A percentile compares a stretch with the other conserved stretches of the same genome.
These are phyloP conservation scores for Aphodius granarius DNA, from an alignment of 2,888 invertebrate genomes.

Conservation along the genomic window DNA sequence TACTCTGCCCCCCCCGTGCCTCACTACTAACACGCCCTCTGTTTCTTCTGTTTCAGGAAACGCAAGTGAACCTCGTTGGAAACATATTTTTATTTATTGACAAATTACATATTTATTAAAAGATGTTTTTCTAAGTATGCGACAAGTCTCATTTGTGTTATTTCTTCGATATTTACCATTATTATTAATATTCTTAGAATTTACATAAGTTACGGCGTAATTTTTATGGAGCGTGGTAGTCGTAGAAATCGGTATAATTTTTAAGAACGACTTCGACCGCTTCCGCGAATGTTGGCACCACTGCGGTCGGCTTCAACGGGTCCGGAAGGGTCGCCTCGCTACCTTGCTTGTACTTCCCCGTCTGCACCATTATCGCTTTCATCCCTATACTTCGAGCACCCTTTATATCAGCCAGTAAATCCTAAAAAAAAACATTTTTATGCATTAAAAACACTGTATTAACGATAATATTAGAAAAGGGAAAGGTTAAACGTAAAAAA, in stretches of 20 bases:
- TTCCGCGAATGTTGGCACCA: conserved; percentile 62
- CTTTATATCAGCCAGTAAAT: conserved; percentile 74
- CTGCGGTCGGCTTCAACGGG: conserved; percentile 51
- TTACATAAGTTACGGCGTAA: neutral
- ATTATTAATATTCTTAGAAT: too few relatives aligned
- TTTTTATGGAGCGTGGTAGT: neutral
- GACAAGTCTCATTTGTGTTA: neutral
- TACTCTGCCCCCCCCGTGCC: neutral
- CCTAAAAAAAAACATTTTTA: conserved; percentile 66
- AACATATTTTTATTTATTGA: conserved; percentile 1
- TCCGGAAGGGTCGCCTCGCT: conserved; percentile 65
- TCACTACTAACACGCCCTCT: neutral
- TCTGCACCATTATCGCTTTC: conserved; percentile 74
- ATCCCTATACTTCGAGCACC: conserved; percentile 75
- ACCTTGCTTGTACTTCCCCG: conserved; percentile 73
- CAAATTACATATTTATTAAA: conserved; percentile 6
- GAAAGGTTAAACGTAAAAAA: too few relatives aligned
- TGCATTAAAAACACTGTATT: too few relatives aligned
- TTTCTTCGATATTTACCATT: neutral
- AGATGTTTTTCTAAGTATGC: neutral
- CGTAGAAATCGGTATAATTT: neutral
- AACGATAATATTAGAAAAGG: too few relatives aligned
- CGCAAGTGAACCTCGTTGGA: conserved; percentile 1
- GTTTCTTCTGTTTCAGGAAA: conserved; percentile 10
- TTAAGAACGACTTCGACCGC: conserved; percentile 54